Conservation (phyloP, 2,113 vertebrate species). For the Heloderma charlesbogerti region DNA sequence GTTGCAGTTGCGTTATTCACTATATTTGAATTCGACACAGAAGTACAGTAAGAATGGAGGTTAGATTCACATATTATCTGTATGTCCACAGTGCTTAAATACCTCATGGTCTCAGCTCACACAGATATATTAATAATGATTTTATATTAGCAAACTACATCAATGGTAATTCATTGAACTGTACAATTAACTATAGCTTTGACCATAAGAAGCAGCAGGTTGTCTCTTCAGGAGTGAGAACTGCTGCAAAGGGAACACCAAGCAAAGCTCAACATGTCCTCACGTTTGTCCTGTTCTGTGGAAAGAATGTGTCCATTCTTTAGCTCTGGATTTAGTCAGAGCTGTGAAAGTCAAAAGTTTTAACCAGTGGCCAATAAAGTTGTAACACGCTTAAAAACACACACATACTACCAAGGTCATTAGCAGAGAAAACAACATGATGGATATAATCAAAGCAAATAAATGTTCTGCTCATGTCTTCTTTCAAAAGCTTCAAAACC, state of each 20-base stretch:
- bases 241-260: neutral
- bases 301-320: neutral
- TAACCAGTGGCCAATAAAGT: neutral
- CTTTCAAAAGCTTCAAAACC: conserved; percentile 24
- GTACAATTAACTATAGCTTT: neutral
- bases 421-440: neutral
- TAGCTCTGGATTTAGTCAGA: conserved; percentile 15
- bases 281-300: neutral
- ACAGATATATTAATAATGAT: neutral
- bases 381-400: conserved; percentile 8
- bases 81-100: neutral
- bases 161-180: neutral
- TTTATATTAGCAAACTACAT: neutral
- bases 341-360: neutral
- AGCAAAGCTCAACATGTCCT: neutral
- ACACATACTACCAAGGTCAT: conserved; percentile 16
- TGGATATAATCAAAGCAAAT: fast-evolving
- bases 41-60: neutral
- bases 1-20: neutral
- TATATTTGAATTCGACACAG: neutral
- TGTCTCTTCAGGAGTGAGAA: neutral
- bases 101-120: neutral
- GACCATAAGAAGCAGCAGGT: neutral
- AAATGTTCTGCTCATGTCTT: neutral
- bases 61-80: neutral